phyloP scores from a whole-genome alignment of 2,888 invertebrate genomes.

The Tineola bisselliella region DNA sequence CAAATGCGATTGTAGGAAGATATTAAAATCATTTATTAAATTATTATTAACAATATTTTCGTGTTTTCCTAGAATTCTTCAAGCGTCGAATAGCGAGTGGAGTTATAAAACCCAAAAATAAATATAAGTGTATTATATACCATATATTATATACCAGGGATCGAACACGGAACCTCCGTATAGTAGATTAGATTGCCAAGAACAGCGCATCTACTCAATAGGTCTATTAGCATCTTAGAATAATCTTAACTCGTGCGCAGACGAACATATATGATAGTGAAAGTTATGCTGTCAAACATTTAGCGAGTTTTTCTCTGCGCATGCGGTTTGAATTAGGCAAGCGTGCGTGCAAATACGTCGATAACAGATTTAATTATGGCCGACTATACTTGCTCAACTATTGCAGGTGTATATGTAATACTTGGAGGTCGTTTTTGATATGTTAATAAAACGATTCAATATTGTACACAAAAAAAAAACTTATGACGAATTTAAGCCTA shows the following conservation, averaged over 20 bases:
- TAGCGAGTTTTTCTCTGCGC: slow-evolving; percentile 8
- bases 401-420: slow-evolving; percentile 3
- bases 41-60: too few species aligned
- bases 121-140: too few species aligned
- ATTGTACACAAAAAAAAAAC: background rate
- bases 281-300: slow-evolving; percentile 24
- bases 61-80: too few species aligned
- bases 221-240: background rate
- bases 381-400: background rate
- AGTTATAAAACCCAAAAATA: too few species aligned
- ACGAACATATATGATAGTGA: slow-evolving; percentile 33
- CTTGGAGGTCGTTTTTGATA: slow-evolving; percentile 4
- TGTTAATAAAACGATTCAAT: background rate
- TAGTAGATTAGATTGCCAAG: too few species aligned
- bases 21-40: too few species aligned
- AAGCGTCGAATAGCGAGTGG: too few species aligned
- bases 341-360: slow-evolving; percentile 12
- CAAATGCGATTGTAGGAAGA: background rate
- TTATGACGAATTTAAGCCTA: background rate
- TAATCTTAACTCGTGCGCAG: slow-evolving; percentile 20
- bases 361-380: slow-evolving; percentile 12
- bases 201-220: background rate
- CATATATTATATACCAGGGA: too few species aligned
- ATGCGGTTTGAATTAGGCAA: slow-evolving; percentile 9
- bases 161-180: too few species aligned